Conservation (phyloP, 2,888 invertebrate genomes). For the Drosophila anomelani region DNA sequence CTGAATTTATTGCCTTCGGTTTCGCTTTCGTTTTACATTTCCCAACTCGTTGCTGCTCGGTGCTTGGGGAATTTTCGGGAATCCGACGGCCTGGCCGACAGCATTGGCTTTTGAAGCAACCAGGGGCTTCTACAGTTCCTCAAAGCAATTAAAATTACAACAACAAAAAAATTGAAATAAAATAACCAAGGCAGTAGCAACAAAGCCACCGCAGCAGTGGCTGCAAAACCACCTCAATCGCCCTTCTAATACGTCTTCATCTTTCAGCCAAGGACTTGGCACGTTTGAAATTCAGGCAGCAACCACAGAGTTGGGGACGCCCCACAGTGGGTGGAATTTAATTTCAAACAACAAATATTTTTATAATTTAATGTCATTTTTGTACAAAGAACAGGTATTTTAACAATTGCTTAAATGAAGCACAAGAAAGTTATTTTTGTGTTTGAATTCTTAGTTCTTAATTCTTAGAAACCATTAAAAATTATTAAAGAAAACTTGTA, state of each 20-base stretch:
- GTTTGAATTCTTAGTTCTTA: background rate
- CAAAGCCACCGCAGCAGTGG: slow-evolving; percentile 33
- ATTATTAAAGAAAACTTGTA: background rate
- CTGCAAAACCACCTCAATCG: slow-evolving; percentile 9
- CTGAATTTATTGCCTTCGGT: slow-evolving; percentile 69
- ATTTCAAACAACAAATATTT: background rate
- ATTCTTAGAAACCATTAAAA: background rate
- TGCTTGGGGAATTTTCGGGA: slow-evolving; percentile 59
- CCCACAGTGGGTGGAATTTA: slow-evolving; percentile 20
- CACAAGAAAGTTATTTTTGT: background rate
- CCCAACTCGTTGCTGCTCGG: slow-evolving; percentile 34
- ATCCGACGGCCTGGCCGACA: slow-evolving; percentile 12
- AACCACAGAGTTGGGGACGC: slow-evolving; percentile 28
- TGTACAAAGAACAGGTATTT: background rate
- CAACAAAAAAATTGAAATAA: slow-evolving; percentile 14
- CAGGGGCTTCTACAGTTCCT: slow-evolving; percentile 51
- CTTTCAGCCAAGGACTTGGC: slow-evolving; percentile 46
- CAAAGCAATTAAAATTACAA: slow-evolving; percentile 71
- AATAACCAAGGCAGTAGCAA: slow-evolving; percentile 10
- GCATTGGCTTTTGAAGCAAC: slow-evolving; percentile 22
- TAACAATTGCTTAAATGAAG: too few relatives aligned
- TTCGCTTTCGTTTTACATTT: slow-evolving; percentile 52
- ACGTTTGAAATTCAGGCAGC: slow-evolving; percentile 58
- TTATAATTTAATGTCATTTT: background rate
- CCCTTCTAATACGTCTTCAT: slow-evolving; percentile 21